Conservation (phyloP, 2,888 invertebrate species). For the Coelogynopora nodosa region DNA sequence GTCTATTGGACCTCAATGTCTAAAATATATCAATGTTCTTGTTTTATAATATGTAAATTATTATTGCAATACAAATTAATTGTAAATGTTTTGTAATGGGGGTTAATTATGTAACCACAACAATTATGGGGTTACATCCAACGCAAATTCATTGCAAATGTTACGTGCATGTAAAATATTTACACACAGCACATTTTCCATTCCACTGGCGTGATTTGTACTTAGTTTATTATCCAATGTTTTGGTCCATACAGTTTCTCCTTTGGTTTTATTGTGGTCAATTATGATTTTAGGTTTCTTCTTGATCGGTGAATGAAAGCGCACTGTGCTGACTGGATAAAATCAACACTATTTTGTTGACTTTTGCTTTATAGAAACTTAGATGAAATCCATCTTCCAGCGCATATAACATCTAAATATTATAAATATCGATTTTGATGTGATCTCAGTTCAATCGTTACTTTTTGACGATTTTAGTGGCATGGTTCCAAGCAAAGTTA, state of each 20-base stretch:
- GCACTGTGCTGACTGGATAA: background rate
- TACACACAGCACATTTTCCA: background rate
- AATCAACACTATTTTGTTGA: background rate
- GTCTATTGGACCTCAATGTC: too few relatives aligned
- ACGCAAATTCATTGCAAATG: too few relatives aligned
- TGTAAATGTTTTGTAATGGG: background rate
- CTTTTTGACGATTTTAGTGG: background rate
- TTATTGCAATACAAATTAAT: background rate
- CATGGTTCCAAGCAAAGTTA: background rate
- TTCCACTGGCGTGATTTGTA: background rate
- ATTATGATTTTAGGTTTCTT: background rate
- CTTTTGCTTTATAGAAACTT: background rate
- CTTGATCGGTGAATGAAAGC: background rate
- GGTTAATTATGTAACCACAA: background rate
- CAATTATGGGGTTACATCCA: background rate
- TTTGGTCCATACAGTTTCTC: background rate
- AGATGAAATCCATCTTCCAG: background rate
- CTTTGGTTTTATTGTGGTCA: background rate
- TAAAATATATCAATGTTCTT: background rate
- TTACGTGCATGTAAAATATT: background rate
- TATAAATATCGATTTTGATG: background rate
- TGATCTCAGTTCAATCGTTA: background rate
- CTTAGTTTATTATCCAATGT: background rate
- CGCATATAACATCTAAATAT: background rate
- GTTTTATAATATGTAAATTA: background rate